These are phyloP conservation scores for Camptogramma bilineatum DNA, from an alignment of 2,888 invertebrate genomes.

Conservation along the genomic window DNA sequence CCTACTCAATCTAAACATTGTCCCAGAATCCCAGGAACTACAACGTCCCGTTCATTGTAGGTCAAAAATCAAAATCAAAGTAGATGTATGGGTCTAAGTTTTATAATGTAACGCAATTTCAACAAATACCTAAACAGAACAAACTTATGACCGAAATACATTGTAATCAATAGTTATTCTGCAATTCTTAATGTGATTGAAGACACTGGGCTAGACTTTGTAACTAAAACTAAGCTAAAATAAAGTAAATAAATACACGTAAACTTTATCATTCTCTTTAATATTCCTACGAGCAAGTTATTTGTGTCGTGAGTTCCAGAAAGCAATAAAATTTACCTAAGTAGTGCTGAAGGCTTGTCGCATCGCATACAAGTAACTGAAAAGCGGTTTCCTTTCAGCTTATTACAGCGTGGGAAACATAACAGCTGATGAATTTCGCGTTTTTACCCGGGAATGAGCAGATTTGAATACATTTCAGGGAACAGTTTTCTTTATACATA, in stretches of 20 bases:
- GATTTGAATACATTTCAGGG: constrained; percentile 13
- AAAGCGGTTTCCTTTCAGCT: constrained; percentile 22
- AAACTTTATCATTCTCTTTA: neutral
- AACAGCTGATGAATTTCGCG: constrained; percentile 16
- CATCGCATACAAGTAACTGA: constrained; percentile 11
- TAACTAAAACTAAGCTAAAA: no score
- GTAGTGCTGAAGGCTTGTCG: constrained; percentile 9
- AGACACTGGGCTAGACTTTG: no score
- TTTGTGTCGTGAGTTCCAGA: neutral
- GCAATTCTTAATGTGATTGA: no score
- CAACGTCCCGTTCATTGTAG: neutral
- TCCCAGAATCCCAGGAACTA: neutral
- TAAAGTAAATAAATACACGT: neutral
- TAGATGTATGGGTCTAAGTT: no score
- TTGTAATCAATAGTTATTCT: no score
- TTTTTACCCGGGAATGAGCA: constrained; percentile 10
- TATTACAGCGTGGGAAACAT: constrained; percentile 18
- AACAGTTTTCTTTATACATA: neutral
- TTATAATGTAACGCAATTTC: no score
- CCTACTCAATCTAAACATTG: constrained; percentile 2
- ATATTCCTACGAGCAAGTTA: neutral
- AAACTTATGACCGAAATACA: no score
- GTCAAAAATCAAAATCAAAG: no score
- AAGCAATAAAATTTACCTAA: constrained; percentile 5
- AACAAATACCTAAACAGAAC: no score